phyloP scores from a whole-genome alignment of 2,797 vertebrate species.

The Morus bassanus region DNA sequence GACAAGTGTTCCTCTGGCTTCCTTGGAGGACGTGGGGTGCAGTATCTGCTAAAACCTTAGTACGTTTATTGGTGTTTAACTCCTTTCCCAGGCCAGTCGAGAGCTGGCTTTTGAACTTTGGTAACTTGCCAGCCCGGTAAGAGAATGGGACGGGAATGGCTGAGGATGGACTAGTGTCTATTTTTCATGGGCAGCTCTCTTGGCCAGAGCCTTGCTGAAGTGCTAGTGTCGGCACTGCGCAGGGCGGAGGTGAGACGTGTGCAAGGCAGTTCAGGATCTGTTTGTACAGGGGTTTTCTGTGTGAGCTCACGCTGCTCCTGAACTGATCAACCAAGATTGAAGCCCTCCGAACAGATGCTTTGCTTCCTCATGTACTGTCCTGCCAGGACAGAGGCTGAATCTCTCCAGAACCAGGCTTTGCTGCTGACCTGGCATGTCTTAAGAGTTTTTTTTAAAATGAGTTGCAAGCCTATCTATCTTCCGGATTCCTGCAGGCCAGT shows the following conservation, averaged over 20 bases:
- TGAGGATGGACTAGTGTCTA: background rate
- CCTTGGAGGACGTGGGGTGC: background rate
- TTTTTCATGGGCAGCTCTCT: background rate
- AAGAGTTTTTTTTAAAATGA: background rate
- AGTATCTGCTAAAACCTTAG: background rate
- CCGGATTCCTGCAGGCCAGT: background rate
- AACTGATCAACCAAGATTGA: background rate
- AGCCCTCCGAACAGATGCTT: background rate
- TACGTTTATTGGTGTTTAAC: background rate
- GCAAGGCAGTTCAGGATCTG: background rate
- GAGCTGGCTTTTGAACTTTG: background rate
- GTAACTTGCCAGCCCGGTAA: background rate
- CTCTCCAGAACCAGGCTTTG: background rate
- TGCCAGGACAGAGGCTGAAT: background rate
- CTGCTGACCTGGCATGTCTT: background rate
- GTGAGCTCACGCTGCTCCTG: background rate
- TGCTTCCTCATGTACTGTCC: background rate
- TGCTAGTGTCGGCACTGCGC: accelerated
- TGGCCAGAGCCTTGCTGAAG: background rate
- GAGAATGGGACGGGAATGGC: background rate
- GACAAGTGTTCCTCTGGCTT: background rate
- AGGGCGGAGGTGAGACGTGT: accelerated
- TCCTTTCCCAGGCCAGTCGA: background rate
- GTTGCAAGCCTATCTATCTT: background rate
- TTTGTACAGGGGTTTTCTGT: background rate